Conservation (phyloP, 1,140 invertebrate genomes). For the Theocolax elegans region DNA sequence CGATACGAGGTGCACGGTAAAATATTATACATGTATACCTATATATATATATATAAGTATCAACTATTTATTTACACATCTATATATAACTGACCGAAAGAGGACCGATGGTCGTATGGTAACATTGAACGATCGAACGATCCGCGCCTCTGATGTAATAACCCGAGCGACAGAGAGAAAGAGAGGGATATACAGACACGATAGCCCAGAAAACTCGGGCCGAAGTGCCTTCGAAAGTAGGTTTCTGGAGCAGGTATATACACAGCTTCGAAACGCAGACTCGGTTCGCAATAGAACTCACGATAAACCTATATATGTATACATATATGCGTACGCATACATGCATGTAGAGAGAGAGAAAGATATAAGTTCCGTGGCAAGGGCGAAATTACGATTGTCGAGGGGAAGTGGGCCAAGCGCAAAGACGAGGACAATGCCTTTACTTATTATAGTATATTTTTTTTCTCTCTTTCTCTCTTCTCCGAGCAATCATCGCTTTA, state of each 20-base stretch:
- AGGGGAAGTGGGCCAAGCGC: constrained; percentile 50
- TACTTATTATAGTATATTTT: background rate
- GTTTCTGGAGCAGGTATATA: constrained; percentile 45
- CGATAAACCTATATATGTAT: constrained; percentile 21
- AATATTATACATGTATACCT: too few relatives aligned
- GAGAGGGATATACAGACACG: background rate
- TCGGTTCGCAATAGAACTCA: constrained; percentile 26
- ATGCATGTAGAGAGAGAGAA: too few relatives aligned
- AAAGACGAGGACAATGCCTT: constrained; percentile 15
- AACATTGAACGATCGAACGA: constrained; percentile 15
- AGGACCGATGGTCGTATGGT: too few relatives aligned
- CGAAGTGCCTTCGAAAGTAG: constrained; percentile 42
- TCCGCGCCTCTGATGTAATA: constrained; percentile 12
- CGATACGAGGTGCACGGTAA: too few relatives aligned
- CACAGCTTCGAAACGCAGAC: background rate
- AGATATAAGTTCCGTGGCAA: constrained; percentile 22
- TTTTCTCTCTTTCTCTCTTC: background rate
- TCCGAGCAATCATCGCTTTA: too few relatives aligned
- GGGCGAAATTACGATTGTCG: constrained; percentile 22
- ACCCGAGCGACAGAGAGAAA: background rate
- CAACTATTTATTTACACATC: too few relatives aligned
- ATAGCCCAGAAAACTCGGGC: constrained; percentile 15
- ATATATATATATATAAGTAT: too few relatives aligned
- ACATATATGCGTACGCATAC: too few relatives aligned
- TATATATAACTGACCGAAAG: too few relatives aligned